Base-by-base conservation (phyloP, 2,888 invertebrate species). In the Timema podura region DNA sequence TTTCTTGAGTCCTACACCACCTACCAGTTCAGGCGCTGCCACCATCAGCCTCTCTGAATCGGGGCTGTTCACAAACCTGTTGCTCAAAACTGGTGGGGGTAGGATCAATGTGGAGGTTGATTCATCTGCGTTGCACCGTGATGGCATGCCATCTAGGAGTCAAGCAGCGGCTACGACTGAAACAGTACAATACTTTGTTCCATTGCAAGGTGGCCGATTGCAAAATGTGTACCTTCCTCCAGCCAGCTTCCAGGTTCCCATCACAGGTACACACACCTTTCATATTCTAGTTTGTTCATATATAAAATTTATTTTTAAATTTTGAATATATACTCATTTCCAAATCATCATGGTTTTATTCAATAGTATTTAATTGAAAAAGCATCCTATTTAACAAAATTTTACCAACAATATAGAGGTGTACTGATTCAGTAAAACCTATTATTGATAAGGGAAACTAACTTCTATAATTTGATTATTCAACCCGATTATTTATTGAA, bases 221-320 rank as follows among this genome's bases (percentile, higher is more conserved):
- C 82, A 82, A 72, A 82, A 82, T 76, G 79, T 83, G 49, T 83
- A 82, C 74, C 80, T 83, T 78, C 81, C 79, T 9, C 75, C 72
- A 64, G 59, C 70, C 11, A 68, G 70, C 59, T 73, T 73, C 69
- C 73, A 74, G 68, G 70, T 73, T 15, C 68, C 70, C 15, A 51
- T 70, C 44, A 47, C 64, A 70, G 70, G 70, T 70, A 54, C 45
- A 16, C 65, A 7, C 51, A 51, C n/a, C 3, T 30, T 30, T 30
- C 30, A 30, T 30, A 30, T 30, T 30, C 30, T 30, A 30, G 30
- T 30, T 3, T 30, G 30, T 30, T 30, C 30, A 30, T 30, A 30
- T 30, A 30, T 30, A 3, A 30, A 30, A 30, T 1, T 2, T 30
- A 30, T n/a, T 49, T 49, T 49, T 49, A 49, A 30, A 30, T 30